These are phyloP conservation scores for Tiaroga cobitis DNA, from an alignment of 2,797 vertebrate genomes.

Conservation along the genomic window DNA sequence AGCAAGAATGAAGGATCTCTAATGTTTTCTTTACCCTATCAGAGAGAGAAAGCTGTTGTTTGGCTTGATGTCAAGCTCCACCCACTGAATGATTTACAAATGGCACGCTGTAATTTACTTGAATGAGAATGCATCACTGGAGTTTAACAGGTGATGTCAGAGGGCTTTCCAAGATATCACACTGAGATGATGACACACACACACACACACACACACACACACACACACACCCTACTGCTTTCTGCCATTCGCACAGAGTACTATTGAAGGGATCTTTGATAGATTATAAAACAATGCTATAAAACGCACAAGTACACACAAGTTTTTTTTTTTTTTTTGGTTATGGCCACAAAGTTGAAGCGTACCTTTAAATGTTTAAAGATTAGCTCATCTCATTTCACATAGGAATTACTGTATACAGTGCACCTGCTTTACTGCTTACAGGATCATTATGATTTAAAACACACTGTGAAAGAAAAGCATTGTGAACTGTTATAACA, in stretches of 20 bases:
- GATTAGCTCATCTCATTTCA: slow-evolving; percentile 16
- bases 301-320: slow-evolving; percentile 27
- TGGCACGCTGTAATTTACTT: slow-evolving; percentile 61
- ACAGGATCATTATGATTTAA: slow-evolving; percentile 21
- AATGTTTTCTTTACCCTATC: slow-evolving; percentile 59
- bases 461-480: slow-evolving; percentile 4
- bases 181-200: slow-evolving; percentile 43
- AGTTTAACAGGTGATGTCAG: slow-evolving; percentile 61
- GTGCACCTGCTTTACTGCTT: slow-evolving; percentile 26
- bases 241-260: slow-evolving; percentile 40
- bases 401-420: not conserved
- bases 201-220: not conserved
- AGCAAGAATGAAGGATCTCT: slow-evolving; percentile 55
- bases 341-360: not conserved
- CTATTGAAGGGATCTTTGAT: slow-evolving; percentile 42
- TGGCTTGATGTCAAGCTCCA: slow-evolving; percentile 51
- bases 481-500: slow-evolving; percentile 20
- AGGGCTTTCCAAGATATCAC: slow-evolving; percentile 58
- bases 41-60: slow-evolving; percentile 57
- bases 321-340: not conserved
- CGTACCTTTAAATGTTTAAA: not conserved
- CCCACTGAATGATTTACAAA: slow-evolving; percentile 61
- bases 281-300: slow-evolving; percentile 36
- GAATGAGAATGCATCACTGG: slow-evolving; percentile 53
- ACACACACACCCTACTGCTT: slow-evolving; percentile 19